Conservation (phyloP, 2,113 vertebrate genomes). For the Indri indri region DNA sequence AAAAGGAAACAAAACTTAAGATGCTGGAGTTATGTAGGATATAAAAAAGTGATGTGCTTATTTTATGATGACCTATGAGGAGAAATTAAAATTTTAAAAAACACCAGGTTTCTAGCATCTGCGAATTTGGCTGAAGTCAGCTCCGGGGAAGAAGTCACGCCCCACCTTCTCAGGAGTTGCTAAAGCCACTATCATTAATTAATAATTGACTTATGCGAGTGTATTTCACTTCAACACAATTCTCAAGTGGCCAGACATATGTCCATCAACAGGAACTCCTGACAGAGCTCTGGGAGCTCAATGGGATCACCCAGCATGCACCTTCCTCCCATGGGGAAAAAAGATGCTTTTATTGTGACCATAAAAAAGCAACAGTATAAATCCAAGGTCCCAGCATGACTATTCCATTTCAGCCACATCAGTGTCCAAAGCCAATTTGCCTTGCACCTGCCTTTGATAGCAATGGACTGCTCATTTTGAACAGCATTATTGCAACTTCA, state of each 20-base stretch:
- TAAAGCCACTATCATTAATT: conserved; percentile 9
- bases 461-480: neutral
- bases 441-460: neutral
- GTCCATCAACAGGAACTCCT: conserved; percentile 17
- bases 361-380: neutral
- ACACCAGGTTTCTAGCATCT: neutral
- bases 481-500: neutral
- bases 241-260: conserved; percentile 30
- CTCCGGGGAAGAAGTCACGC: neutral
- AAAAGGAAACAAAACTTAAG: conserved; percentile 34
- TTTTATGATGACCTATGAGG: neutral
- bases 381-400: neutral
- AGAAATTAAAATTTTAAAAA: neutral
- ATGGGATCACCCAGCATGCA: neutral
- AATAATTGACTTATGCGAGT: conserved; percentile 22
- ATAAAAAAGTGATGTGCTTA: neutral
- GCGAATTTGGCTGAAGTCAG: conserved; percentile 36
- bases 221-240: neutral
- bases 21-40: neutral
- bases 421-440: neutral
- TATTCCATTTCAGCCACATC: neutral
- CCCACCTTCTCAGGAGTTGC: neutral
- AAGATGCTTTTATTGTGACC: neutral
- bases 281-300: neutral
- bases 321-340: neutral